These are phyloP conservation scores for Trachemys scripta DNA, from an alignment of 2,113 vertebrate species.

Conservation along the genomic window DNA sequence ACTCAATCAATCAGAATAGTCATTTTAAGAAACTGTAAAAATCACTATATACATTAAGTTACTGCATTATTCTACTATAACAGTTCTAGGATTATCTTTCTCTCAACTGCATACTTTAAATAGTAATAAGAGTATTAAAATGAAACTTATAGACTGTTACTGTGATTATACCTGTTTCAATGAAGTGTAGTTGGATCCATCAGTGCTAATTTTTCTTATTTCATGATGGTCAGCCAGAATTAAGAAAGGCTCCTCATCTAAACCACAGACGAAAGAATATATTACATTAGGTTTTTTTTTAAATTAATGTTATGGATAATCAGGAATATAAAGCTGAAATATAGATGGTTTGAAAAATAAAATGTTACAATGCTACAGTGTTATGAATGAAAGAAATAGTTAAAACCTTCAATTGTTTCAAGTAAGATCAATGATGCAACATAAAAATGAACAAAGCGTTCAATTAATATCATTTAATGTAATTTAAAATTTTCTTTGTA, in stretches of 20 bases:
- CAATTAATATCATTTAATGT: slow-evolving; percentile 67
- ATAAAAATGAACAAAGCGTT: slow-evolving; percentile 77
- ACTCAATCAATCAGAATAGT: background rate
- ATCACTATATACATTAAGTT: background rate
- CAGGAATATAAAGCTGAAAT: slow-evolving; percentile 73
- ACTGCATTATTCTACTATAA: slow-evolving; percentile 50
- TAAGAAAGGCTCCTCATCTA: slow-evolving; percentile 97
- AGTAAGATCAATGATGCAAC: slow-evolving; percentile 73
- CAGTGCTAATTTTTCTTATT: slow-evolving; percentile 96
- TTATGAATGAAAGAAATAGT: slow-evolving; percentile 76
- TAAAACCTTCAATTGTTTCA: slow-evolving; percentile 75
- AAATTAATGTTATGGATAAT: slow-evolving; percentile 74
- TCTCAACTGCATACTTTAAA: slow-evolving; percentile 41
- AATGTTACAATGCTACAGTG: slow-evolving; percentile 71
- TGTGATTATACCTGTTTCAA: slow-evolving; percentile 92
- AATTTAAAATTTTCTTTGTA: slow-evolving; percentile 46
- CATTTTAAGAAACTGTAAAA: background rate
- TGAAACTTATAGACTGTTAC: slow-evolving; percentile 68
- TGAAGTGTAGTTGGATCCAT: slow-evolving; percentile 98
- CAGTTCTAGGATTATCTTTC: slow-evolving; percentile 36
- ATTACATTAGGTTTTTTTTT: slow-evolving; percentile 61
- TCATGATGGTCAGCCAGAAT: slow-evolving; percentile 99
- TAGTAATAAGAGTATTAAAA: slow-evolving; percentile 45
- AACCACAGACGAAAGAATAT: slow-evolving; percentile 72
- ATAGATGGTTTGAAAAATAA: slow-evolving; percentile 70